Evolutionary conservation across 2,888 invertebrate species (phyloP).

Genomic region (Andrena minutula): DNA sequence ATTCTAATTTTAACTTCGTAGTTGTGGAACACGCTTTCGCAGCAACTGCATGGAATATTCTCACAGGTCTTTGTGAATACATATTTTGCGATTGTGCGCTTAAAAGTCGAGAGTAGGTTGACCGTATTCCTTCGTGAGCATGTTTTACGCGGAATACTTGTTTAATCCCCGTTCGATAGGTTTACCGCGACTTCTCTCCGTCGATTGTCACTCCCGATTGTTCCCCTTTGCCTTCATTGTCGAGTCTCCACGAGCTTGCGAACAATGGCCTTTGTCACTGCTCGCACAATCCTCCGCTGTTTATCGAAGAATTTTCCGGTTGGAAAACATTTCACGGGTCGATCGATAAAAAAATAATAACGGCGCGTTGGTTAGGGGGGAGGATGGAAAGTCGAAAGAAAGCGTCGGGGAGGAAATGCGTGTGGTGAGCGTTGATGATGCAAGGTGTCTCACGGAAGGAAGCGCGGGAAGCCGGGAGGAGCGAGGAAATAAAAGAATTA

Average conservation of each 20-base stretch:
- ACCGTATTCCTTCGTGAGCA: neutral
- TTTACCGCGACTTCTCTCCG: constrained; percentile 33
- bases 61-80: too few relatives aligned
- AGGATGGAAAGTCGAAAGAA: neutral
- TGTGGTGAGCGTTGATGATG: neutral
- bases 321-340: constrained; percentile 39
- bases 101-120: neutral
- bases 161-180: constrained; percentile 18
- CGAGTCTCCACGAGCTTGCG: constrained; percentile 13
- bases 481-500: constrained; percentile 1
- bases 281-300: constrained; percentile 37
- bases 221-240: constrained; percentile 57
- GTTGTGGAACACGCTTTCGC: too few relatives aligned
- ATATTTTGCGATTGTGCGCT: too few relatives aligned
- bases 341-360: constrained; percentile 24
- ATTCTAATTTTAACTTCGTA: too few relatives aligned
- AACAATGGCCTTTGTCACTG: constrained; percentile 68
- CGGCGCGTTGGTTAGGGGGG: neutral
- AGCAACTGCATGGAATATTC: too few relatives aligned
- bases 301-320: constrained; percentile 59
- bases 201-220: constrained; percentile 55
- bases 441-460: constrained; percentile 60
- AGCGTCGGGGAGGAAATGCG: neutral
- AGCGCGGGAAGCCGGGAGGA: neutral
- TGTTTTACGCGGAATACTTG: constrained; percentile 21